Evolutionary conservation across 2,113 vertebrate genomes (phyloP).

Genomic region (Macroglossus sobrinus): DNA sequence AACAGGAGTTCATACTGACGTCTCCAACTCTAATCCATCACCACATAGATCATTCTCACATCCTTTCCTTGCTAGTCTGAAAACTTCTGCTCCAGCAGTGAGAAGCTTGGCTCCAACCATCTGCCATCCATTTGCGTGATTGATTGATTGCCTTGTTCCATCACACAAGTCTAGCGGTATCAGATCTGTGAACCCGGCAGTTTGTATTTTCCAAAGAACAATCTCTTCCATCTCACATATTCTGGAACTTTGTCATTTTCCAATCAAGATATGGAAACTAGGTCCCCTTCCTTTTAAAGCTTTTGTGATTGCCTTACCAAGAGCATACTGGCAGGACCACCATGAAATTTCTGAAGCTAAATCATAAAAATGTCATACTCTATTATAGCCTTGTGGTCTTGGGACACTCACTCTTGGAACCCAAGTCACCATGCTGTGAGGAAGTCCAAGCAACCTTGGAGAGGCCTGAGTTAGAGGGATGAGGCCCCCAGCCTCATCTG

Average conservation of each 20-base stretch:
- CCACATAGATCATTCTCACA: not conserved
- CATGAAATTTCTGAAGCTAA: not conserved
- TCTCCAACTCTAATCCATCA: not conserved
- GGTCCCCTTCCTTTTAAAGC: not conserved
- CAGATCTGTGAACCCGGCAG: not conserved
- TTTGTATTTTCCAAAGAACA: not conserved
- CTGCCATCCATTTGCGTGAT: not conserved
- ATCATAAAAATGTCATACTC: not conserved
- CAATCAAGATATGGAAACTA: not conserved
- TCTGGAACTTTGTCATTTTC: not conserved
- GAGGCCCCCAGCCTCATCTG: not conserved
- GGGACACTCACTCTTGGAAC: not conserved
- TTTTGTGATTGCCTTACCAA: not conserved
- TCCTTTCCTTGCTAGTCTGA: not conserved
- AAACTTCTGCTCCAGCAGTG: not conserved
- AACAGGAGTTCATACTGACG: not conserved
- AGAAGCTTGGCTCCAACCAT: not conserved
- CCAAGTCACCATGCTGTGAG: not conserved
- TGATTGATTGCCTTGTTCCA: not conserved
- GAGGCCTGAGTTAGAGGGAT: not conserved
- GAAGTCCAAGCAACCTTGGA: not conserved
- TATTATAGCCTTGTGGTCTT: not conserved
- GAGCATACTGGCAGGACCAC: not conserved
- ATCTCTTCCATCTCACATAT: not conserved
- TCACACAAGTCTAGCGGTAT: not conserved